Conservation (phyloP, 2,797 vertebrate species). For the Ptychadena robeensis region DNA sequence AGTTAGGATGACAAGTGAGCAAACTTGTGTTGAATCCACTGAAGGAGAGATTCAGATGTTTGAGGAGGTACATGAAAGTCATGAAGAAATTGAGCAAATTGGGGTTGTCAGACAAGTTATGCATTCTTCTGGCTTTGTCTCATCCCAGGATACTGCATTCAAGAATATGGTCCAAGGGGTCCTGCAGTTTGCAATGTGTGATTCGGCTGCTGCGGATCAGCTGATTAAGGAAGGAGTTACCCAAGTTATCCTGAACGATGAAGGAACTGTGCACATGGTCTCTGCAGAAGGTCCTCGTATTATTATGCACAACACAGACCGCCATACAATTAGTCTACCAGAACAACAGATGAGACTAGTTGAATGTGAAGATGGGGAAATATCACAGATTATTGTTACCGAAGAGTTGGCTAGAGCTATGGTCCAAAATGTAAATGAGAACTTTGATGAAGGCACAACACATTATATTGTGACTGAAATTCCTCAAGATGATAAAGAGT, state of each 20-base stretch:
- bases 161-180: conserved; percentile 89
- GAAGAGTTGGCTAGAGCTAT: conserved; percentile 80
- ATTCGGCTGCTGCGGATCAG: conserved; percentile 80
- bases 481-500: conserved; percentile 81
- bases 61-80: conserved; percentile 67
- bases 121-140: conserved; percentile 70
- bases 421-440: conserved; percentile 69
- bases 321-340: conserved; percentile 69
- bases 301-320: conserved; percentile 77
- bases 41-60: conserved; percentile 71
- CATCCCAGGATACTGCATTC: conserved; percentile 74
- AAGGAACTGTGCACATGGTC: conserved; percentile 84
- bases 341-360: conserved; percentile 72
- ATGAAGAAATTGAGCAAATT: conserved; percentile 68
- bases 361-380: conserved; percentile 69
- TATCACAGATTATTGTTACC: conserved; percentile 80
- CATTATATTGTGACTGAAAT: conserved; percentile 96
- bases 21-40: conserved; percentile 44
- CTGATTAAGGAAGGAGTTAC: conserved; percentile 91
- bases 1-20: conserved; percentile 67
- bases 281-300: conserved; percentile 77
- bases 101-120: conserved; percentile 77
- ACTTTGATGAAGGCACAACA: conserved; percentile 78
- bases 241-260: conserved; percentile 92
- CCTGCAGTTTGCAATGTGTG: conserved; percentile 86